These are phyloP conservation scores for Trochalopteron elliotii DNA, from an alignment of 2,113 vertebrate species.

Conservation along the genomic window DNA sequence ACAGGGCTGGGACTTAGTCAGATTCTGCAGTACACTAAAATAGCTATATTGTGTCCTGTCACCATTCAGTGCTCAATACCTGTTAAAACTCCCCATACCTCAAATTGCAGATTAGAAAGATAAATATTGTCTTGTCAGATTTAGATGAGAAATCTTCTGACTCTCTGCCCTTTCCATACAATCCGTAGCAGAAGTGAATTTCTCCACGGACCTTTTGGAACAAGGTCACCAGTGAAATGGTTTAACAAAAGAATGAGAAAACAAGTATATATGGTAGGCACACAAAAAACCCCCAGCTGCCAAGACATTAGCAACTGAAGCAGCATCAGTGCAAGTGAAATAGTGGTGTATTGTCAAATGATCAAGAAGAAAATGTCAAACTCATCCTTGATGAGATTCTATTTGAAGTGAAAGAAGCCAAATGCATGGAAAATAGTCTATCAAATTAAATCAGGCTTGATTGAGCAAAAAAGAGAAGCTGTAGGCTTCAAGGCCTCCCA, in stretches of 20 bases:
- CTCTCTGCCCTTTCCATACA: background rate
- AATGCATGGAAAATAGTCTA: background rate
- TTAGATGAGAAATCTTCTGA: background rate
- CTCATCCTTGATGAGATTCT: background rate
- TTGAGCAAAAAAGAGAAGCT: background rate
- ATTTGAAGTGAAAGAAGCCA: background rate
- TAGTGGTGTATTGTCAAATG: background rate
- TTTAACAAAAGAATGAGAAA: background rate
- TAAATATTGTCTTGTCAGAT: background rate
- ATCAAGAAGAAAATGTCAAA: background rate
- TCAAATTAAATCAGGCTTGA: background rate
- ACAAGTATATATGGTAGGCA: background rate
- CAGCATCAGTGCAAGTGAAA: background rate
- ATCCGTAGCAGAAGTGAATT: background rate
- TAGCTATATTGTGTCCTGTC: background rate
- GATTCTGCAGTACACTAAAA: background rate
- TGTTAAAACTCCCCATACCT: background rate
- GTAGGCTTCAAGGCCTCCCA: background rate
- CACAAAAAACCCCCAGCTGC: background rate
- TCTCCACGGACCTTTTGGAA: background rate
- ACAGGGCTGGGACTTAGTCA: background rate
- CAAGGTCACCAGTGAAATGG: background rate
- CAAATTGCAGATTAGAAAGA: background rate
- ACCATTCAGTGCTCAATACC: background rate
- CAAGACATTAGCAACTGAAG: background rate